These are phyloP conservation scores for Ischnus inquisitorius DNA, from an alignment of 2,888 invertebrate species.

Conservation along the genomic window DNA sequence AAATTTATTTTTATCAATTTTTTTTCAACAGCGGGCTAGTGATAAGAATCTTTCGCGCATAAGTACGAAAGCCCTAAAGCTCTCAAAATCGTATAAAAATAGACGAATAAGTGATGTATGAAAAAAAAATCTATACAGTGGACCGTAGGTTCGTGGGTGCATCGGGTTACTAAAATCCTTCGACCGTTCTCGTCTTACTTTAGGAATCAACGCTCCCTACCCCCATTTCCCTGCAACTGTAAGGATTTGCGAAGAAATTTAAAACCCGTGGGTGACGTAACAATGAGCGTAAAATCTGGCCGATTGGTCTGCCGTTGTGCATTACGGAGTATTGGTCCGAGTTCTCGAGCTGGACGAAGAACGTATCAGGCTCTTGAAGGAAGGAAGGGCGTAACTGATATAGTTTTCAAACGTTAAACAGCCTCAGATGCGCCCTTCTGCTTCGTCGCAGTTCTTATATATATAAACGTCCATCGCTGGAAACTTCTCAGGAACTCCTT, in stretches of 20 bases:
- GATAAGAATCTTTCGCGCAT: conserved; percentile 26
- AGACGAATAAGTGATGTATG: neutral
- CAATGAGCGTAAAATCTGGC: conserved; percentile 77
- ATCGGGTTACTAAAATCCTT: conserved; percentile 61
- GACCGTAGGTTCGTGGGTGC: conserved; percentile 21
- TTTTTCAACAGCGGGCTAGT: neutral
- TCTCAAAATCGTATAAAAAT: neutral
- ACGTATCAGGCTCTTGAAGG: neutral
- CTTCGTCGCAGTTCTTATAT: no score
- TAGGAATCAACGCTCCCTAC: conserved; percentile 72
- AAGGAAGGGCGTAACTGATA: no score
- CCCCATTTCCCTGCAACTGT: conserved; percentile 43
- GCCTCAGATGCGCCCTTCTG: no score
- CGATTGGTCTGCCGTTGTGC: conserved; percentile 46
- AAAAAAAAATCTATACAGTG: conserved; percentile 33
- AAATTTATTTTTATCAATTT: no score
- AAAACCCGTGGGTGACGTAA: conserved; percentile 80
- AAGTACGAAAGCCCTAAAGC: neutral
- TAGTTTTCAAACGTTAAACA: no score
- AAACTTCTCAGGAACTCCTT: conserved; percentile 76
- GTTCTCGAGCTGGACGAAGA: conserved; percentile 23
- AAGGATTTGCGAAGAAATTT: conserved; percentile 81
- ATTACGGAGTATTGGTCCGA: conserved; percentile 12
- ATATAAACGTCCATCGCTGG: conserved; percentile 48
- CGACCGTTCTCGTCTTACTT: conserved; percentile 83